A percentile compares a stretch with the other conserved stretches of the same genome.
These are phyloP conservation scores for Unio pictorum DNA, from an alignment of 2,888 invertebrate species.

Conservation along the genomic window DNA sequence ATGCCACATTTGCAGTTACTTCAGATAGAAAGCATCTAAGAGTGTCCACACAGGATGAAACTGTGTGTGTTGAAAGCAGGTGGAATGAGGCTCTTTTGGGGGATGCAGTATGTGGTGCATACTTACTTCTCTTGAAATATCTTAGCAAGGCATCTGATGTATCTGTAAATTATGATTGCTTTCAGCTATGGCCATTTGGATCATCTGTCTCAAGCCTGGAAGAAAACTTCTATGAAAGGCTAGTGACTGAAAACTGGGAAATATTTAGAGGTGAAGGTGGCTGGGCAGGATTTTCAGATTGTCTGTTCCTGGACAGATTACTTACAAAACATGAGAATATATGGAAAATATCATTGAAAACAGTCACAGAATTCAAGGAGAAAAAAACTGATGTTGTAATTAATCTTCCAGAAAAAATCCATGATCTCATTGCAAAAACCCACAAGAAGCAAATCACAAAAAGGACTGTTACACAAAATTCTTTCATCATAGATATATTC, in stretches of 20 bases:
- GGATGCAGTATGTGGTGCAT: constrained; percentile 19
- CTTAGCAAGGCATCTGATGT: not conserved
- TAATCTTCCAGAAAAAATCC: not conserved
- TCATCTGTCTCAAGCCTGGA: constrained; percentile 1
- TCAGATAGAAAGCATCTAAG: constrained; percentile 51
- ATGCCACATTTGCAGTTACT: constrained; percentile 58
- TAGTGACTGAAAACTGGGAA: not conserved
- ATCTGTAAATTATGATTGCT: constrained; percentile 6
- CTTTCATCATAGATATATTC: constrained; percentile 14
- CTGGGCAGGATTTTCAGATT: constrained; percentile 3
- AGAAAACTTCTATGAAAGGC: constrained; percentile 6
- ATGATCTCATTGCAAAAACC: not conserved
- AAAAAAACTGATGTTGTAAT: not conserved
- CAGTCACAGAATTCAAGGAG: constrained; percentile 4
- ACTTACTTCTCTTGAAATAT: constrained; percentile 12
- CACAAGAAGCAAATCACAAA: not conserved
- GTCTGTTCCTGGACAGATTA: constrained; percentile 9
- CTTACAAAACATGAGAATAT: not conserved
- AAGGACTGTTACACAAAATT: constrained; percentile 7
- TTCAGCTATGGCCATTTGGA: constrained; percentile 8
- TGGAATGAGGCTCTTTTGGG: constrained; percentile 19
- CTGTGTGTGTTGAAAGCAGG: constrained; percentile 12
- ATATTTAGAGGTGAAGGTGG: constrained; percentile 9
- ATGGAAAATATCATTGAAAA: constrained; percentile 1
- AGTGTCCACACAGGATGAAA: constrained; percentile 50